These are phyloP conservation scores for Lycaena phlaeas DNA, from an alignment of 2,888 invertebrate genomes.

Conservation along the genomic window DNA sequence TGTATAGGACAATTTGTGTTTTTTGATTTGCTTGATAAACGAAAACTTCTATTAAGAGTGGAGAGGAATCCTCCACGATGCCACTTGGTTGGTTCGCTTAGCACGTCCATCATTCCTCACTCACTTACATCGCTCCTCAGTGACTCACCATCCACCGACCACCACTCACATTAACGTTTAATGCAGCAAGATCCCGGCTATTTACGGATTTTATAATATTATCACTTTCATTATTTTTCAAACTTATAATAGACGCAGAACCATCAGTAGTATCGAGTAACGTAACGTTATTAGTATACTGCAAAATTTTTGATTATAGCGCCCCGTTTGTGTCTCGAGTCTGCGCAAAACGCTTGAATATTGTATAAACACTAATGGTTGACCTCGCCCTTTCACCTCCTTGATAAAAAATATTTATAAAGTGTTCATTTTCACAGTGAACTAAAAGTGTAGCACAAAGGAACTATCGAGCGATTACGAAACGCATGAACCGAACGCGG, in stretches of 20 bases:
- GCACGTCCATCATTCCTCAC: slow-evolving; percentile 55
- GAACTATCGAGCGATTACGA: slow-evolving; percentile 25
- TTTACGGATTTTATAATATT: slow-evolving; percentile 24
- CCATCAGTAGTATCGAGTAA: slow-evolving; percentile 9
- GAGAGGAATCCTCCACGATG: slow-evolving; percentile 63
- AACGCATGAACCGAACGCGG: slow-evolving; percentile 37
- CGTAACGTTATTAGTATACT: slow-evolving; percentile 33
- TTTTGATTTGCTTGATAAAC: slow-evolving; percentile 46
- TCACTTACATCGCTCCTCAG: slow-evolving; percentile 53
- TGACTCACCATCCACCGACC: slow-evolving; percentile 48
- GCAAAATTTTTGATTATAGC: slow-evolving; percentile 24
- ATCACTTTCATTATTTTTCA: slow-evolving; percentile 21
- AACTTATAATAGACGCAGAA: slow-evolving; percentile 1
- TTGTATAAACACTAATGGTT: slow-evolving; percentile 21
- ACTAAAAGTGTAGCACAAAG: slow-evolving; percentile 39
- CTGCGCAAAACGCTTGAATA: slow-evolving; percentile 38
- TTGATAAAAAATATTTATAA: slow-evolving; percentile 20
- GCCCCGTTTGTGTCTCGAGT: slow-evolving; percentile 30
- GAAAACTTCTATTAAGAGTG: slow-evolving; percentile 61
- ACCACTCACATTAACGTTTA: slow-evolving; percentile 21
- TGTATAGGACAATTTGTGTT: slow-evolving; percentile 38
- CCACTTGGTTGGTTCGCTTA: slow-evolving; percentile 55
- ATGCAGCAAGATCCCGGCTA: slow-evolving; percentile 19
- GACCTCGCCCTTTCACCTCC: slow-evolving; percentile 50
- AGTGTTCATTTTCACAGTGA: slow-evolving; percentile 29